Base-by-base conservation (phyloP, 2,888 invertebrate species). In the Stictocephala bisonia region DNA sequence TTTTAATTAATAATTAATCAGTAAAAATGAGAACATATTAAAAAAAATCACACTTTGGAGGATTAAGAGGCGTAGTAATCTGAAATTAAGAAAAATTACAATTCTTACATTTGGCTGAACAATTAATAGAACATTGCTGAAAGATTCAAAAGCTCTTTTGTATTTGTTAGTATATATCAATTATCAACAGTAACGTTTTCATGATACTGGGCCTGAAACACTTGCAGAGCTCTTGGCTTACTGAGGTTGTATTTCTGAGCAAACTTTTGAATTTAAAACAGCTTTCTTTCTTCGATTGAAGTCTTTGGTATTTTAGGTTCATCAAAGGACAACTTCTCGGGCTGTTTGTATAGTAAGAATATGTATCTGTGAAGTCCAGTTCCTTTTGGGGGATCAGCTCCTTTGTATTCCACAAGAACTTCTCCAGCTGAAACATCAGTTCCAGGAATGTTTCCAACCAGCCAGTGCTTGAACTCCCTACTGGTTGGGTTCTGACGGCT, bases 201-300 rank as follows among this genome's bases (percentile, higher is more conserved):
- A 3, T 90, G 93, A 6, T 22, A 60, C 60, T 60, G 22, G 13
- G 96, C 95, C 82, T 92, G 91, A 82, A 90, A 97, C 82, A 95
- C 91, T 83, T 96, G 97, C n/a, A 94, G 96, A 68, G 94, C 94
- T 20, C 95, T 85, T 0, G 96, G 95, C 58, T 89, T 85, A 0
- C 93, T 94, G 11, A 97, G 85, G 1, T 90, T 88, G 83, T 96
- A 92, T 81, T 96, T 95, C 74, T 88, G 87, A 0, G 94, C 95
- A 80, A 96, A 93, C 31, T 88, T 87, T 53, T 84, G 87, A 64
- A 93, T 90, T 3, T 92, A 91, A 81, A 89, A 90, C 20, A 86
- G 84, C 22, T 2, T 20, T 24, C 56, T 27, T 0, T 84, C 89
- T 41, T 92, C 87, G 7, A 13, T 71, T 20, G 86, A 84, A 18